A percentile compares a stretch with the other conserved stretches of the same genome.
Evolutionary conservation across 1,140 invertebrate genomes (phyloP).

Genomic region (Palaemon carinicauda): DNA sequence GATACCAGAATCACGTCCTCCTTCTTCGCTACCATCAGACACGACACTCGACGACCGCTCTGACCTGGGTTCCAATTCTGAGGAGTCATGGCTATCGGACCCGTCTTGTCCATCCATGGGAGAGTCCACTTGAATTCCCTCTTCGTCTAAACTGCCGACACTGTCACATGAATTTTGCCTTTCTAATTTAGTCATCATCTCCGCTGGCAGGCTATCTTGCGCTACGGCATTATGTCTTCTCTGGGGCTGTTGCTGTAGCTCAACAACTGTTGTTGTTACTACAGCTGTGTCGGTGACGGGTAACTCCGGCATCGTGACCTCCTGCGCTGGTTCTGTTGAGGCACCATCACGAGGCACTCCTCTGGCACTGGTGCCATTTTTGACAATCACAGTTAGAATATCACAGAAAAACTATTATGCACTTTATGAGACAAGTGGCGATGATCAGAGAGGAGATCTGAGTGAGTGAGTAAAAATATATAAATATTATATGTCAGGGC

Average conservation of each 20-base stretch:
- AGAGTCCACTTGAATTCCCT: constrained; percentile 37
- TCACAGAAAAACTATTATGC: constrained; percentile 18
- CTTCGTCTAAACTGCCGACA: constrained; percentile 39
- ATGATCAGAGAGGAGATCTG: neutral
- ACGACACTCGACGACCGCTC: constrained; percentile 52
- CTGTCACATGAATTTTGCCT: constrained; percentile 35
- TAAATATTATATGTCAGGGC: constrained; percentile 35
- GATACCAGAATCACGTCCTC: constrained; percentile 59
- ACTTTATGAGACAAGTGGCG: neutral
- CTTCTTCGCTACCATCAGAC: constrained; percentile 56
- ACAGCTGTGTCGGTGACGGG: neutral
- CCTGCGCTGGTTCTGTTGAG: neutral
- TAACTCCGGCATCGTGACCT: neutral
- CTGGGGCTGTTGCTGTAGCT: too few species aligned
- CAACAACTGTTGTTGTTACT: neutral
- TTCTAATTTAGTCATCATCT: constrained; percentile 43
- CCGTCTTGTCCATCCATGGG: constrained; percentile 17
- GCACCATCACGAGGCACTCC: constrained; percentile 31
- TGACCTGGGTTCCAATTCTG: constrained; percentile 30
- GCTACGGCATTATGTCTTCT: too few species aligned
- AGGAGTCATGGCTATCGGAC: neutral
- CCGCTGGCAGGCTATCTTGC: constrained; percentile 42
- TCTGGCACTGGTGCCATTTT: constrained; percentile 9
- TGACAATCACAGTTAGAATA: constrained; percentile 15
- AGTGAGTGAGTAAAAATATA: neutral